Evolutionary conservation across 2,113 vertebrate species (phyloP), one percentile per base, ranked within the genome.

Genomic region (Corythornis vintsioides): DNA sequence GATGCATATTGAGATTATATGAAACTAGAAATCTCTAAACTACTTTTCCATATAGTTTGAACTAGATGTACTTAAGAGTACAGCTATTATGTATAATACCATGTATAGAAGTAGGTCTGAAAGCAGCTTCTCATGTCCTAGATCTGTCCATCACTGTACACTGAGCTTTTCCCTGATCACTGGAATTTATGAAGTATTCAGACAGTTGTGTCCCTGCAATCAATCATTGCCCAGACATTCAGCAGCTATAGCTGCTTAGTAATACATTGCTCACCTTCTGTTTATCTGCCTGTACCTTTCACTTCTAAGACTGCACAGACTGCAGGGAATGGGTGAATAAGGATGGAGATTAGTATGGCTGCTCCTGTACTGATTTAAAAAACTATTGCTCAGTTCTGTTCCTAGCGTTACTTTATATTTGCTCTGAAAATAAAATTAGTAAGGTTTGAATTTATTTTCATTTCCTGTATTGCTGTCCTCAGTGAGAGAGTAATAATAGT

Each of bases 391-490:
- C 17, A 10, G 8, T 67, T 96, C 29, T 48, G 6, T 88, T 81
- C 48, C 43, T 69, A 28, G 35, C 31, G n/a, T 83, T 67, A 40
- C 11, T 86, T 75, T 78, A 5, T 77, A 40, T 85, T 19, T 82
- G 10, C 52, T 94, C 33, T 88, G 88, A 83, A 74, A 92, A 78
- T 4, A 45, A 83, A 71, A 74, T 40, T 0, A 57, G 20, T 57
- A 53, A 75, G 45, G 19, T 56, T 71, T 79, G 35, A 76, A 84
- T 94, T 92, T 92, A 21, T 89, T 59, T 94, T 80, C 11, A 31
- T 88, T 95, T 95, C 53, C 66, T 83, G 45, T 81, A 50, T 69
- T 90, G 40, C 65, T 75, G 2, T n/a, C 1, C 16, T 84, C 53
- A 82, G 70, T 78, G 77, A 57, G 7, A 50, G 14, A 55, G 35